Evolutionary conservation across 2,113 vertebrate species (phyloP).

Genomic region (Seriola rivoliana): DNA sequence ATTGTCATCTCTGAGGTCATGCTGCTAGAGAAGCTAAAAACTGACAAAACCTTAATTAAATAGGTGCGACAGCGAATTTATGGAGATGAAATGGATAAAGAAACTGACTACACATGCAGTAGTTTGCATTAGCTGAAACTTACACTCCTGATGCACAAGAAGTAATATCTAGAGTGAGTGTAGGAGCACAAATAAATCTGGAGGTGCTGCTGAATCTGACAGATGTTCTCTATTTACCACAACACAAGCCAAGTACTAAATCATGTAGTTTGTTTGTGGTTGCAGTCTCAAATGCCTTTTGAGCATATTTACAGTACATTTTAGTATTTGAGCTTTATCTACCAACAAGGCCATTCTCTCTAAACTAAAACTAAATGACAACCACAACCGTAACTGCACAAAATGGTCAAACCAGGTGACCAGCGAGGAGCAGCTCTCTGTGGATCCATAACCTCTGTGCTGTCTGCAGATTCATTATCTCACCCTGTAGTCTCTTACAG

Average conservation of each 20-base stretch:
- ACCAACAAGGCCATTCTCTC: background rate
- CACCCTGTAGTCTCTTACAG: conserved; percentile 70
- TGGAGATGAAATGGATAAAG: no score
- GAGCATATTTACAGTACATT: conserved; percentile 16
- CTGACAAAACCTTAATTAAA: no score
- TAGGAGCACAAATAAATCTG: background rate
- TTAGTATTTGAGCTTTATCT: conserved; percentile 11
- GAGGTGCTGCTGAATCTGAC: background rate
- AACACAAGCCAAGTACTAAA: background rate
- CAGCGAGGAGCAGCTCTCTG: conserved; percentile 44
- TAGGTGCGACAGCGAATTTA: no score
- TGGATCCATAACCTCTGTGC: conserved; percentile 55
- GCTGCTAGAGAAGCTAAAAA: no score
- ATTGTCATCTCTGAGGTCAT: no score
- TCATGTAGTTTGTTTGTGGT: background rate
- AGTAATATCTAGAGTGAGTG: background rate
- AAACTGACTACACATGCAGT: no score
- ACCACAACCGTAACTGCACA: conserved; percentile 21
- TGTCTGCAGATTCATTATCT: conserved; percentile 77
- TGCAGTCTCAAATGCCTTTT: background rate
- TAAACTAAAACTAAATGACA: conserved; percentile 2
- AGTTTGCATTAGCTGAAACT: background rate
- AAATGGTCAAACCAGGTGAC: conserved; percentile 72
- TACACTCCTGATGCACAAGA: background rate
- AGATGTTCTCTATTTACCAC: no score